phyloP scores from a whole-genome alignment of 37 sponge, comb jelly and placozoan species.

The Corticium candelabrum region DNA sequence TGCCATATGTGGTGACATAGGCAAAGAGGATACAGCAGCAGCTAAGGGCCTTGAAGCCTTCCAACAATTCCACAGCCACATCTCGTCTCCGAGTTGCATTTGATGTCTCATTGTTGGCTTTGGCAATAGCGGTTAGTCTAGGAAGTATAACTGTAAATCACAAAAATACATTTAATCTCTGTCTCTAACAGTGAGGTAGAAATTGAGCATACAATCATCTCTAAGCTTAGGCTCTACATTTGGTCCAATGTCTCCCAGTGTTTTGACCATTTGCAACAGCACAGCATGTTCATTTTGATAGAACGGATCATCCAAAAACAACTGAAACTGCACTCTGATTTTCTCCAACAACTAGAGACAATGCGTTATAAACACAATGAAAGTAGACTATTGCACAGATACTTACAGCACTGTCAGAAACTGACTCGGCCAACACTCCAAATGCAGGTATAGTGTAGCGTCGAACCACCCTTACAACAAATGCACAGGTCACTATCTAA shows the following conservation, averaged over 20 bases:
- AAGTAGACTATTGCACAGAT: background rate
- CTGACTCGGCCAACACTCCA: background rate
- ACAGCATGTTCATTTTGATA: conserved; percentile 41
- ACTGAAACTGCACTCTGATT: conserved; percentile 41
- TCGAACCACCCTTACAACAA: background rate
- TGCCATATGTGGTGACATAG: no score
- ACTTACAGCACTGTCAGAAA: background rate
- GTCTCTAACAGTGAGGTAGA: background rate
- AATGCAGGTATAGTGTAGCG: background rate
- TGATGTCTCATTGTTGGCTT: conserved; percentile 18
- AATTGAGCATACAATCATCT: conserved; percentile 59
- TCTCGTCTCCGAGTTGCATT: conserved; percentile 52
- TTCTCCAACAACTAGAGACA: conserved; percentile 12
- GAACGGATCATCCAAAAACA: conserved; percentile 27
- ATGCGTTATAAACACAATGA: background rate
- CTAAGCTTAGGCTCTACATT: conserved; percentile 73
- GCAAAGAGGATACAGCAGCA: conserved; percentile 93
- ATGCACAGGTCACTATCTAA: no score
- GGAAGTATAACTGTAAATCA: conserved; percentile 63
- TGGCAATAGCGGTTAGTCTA: conserved; percentile 25
- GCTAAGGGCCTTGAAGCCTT: conserved; percentile 54
- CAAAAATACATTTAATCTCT: background rate
- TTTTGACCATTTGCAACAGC: conserved; percentile 45
- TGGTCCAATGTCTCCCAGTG: conserved; percentile 61
- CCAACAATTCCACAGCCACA: conserved; percentile 44